Base-by-base conservation (phyloP, 2,113 vertebrate species). In the Neopipo cinnamomea region DNA sequence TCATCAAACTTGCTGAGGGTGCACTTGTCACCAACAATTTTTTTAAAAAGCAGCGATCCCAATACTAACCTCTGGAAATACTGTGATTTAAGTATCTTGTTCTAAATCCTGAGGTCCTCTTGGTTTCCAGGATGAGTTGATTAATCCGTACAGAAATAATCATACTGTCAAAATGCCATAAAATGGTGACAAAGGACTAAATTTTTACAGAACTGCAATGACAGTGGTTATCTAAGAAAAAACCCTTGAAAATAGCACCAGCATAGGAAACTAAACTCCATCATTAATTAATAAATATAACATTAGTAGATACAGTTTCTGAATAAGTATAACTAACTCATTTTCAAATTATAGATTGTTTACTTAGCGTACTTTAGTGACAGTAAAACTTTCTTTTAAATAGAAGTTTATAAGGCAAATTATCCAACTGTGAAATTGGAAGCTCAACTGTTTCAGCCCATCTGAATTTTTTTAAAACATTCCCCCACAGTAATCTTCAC, bases 341-440 rank as follows among this genome's bases (percentile, higher is more conserved):
- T 63, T 97, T 96, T 94, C 92, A 80, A 89, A 92, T 91, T 94
- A 90, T 44, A 95, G 85, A 91, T 96, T 96, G 88, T 95, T 97
- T 98, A 92, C 88, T 97, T 95, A 96, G 75, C 1, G 1, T 92
- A 85, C 62, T 85, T 96, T 62, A 96, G 93, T 96, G 87, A 81
- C 91, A 93, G 74, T 41, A 92, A 96, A 97, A 96, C 93, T 97
- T 98, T 96, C 59, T 94, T 95, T 96, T 94, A 97, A 98, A 97
- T 97, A 95, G 73, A 97, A 96, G 80, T 98, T 97, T 98, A 96
- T 98, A 97, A 97, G 97, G 97, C 91, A 95, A 97, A 96, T 96
- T 96, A 97, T 78, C 96, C 97, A 98, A 63, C 96, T 97, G 96
- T 98, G 97, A 98, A 98, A 98, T 97, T 98, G 95, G 93, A 98